Evolutionary conservation across 1,140 invertebrate genomes (phyloP).

Genomic region (Caenorhabditis remanei): DNA sequence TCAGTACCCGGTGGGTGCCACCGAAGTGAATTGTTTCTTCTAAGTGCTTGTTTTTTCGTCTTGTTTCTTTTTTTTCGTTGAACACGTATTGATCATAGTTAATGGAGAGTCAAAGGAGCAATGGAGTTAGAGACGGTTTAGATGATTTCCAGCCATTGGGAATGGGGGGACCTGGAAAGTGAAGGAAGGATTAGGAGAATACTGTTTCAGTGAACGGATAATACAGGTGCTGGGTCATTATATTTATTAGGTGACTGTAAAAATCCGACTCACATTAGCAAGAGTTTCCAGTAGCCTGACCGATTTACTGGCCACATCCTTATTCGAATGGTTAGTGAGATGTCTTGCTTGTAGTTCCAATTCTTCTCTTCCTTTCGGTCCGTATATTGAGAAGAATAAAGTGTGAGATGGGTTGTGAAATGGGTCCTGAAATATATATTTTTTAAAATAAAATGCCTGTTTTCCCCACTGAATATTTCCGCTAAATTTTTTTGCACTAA

Average conservation of each 20-base stretch:
- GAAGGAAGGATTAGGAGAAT: too few relatives aligned
- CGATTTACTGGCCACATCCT: slow-evolving; percentile 65
- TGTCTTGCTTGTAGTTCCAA: slow-evolving; percentile 42
- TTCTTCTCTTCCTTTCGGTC: slow-evolving; percentile 66
- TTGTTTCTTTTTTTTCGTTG: neutral
- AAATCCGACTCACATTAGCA: neutral
- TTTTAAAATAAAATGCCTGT: too few relatives aligned
- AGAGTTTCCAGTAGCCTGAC: slow-evolving; percentile 64
- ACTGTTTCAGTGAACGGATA: too few relatives aligned
- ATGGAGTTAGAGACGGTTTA: slow-evolving; percentile 34
- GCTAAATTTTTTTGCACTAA: too few relatives aligned
- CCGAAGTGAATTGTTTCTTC: slow-evolving; percentile 48
- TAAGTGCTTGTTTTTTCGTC: neutral
- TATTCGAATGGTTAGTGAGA: slow-evolving; percentile 23
- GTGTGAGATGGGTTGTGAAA: slow-evolving; percentile 66
- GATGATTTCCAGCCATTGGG: slow-evolving; percentile 44
- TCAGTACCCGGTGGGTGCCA: neutral
- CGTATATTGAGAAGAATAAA: slow-evolving; percentile 64
- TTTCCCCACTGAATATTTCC: too few relatives aligned
- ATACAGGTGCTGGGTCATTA: too few relatives aligned
- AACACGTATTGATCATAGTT: neutral
- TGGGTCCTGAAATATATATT: slow-evolving; percentile 44
- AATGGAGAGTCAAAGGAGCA: neutral
- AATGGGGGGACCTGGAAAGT: slow-evolving; percentile 38
- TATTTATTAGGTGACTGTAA: too few relatives aligned